phyloP scores from a whole-genome alignment of 2,888 invertebrate genomes.

The Pristionchus exspectatus region DNA sequence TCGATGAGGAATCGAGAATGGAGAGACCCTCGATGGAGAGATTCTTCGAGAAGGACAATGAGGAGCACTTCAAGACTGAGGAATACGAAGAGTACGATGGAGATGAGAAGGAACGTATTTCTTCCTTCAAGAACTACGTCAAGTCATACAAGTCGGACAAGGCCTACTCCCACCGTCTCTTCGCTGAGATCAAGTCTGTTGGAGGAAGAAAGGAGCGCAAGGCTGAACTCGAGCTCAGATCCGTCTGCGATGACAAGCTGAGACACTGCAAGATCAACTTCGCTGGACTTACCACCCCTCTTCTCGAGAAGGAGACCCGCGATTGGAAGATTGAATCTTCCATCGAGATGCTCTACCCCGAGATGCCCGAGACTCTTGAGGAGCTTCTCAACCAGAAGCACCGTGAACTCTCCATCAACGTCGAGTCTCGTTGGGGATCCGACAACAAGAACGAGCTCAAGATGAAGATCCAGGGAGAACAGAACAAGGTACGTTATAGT shows the following conservation, averaged over 20 bases:
- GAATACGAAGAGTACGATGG: slow-evolving; percentile 46
- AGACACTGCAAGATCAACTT: slow-evolving; percentile 58
- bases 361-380: slow-evolving; percentile 60
- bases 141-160: slow-evolving; percentile 49
- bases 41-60: slow-evolving; percentile 61
- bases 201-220: slow-evolving; percentile 41
- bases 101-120: slow-evolving; percentile 56
- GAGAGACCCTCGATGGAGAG: slow-evolving; percentile 56
- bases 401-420: slow-evolving; percentile 58
- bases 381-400: slow-evolving; percentile 64
- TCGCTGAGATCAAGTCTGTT: slow-evolving; percentile 1
- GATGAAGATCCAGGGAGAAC: slow-evolving; percentile 52
- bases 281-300: background rate
- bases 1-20: slow-evolving; percentile 56
- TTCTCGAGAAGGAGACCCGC: slow-evolving; percentile 56
- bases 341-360: slow-evolving; percentile 61
- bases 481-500: slow-evolving; percentile 49
- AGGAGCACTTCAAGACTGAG: slow-evolving; percentile 56
- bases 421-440: slow-evolving; percentile 44
- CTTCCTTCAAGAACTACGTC: slow-evolving; percentile 53
- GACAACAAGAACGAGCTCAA: slow-evolving; percentile 53
- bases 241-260: slow-evolving; percentile 57
- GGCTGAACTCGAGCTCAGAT: slow-evolving; percentile 57
- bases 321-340: slow-evolving; percentile 12
- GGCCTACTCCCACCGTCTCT: slow-evolving; percentile 37